Evolutionary conservation across 1,140 invertebrate species (phyloP).

Genomic region (Procambarus virginalis): DNA sequence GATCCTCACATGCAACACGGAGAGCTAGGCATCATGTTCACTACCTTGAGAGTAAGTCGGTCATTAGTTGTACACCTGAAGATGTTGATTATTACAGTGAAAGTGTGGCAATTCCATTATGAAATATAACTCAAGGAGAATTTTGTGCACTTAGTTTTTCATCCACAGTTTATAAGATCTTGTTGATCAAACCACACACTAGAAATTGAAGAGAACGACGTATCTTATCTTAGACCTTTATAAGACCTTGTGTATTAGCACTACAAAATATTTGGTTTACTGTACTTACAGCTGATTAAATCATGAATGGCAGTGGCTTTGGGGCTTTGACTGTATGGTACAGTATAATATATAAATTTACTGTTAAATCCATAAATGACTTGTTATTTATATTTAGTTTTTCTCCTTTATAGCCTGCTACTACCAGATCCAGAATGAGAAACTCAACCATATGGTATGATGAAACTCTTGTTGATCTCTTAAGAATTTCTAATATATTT

Average conservation of each 20-base stretch:
- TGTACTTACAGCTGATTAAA: not conserved
- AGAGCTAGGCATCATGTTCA: conserved; percentile 89
- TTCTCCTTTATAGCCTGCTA: conserved; percentile 36
- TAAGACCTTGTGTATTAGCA: no score
- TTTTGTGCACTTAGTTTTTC: no score
- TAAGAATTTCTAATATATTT: not conserved
- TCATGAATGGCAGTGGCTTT: no score
- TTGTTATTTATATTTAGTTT: not conserved
- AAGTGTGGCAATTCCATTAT: no score
- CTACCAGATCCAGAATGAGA: conserved; percentile 61
- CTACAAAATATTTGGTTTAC: no score
- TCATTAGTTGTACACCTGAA: not conserved
- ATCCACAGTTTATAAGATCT: no score
- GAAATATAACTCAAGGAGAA: no score
- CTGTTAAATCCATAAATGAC: not conserved
- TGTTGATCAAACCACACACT: no score
- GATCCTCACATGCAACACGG: conserved; percentile 84
- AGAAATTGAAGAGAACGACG: no score
- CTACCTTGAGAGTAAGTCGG: conserved; percentile 81
- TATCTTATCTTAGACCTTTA: no score
- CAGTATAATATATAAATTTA: not conserved
- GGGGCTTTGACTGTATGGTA: not conserved
- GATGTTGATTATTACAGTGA: no score
- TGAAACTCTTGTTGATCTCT: not conserved
- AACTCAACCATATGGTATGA: conserved; percentile 48